Conservation (phyloP, 2,888 invertebrate species). For the Lasiommata megera region DNA sequence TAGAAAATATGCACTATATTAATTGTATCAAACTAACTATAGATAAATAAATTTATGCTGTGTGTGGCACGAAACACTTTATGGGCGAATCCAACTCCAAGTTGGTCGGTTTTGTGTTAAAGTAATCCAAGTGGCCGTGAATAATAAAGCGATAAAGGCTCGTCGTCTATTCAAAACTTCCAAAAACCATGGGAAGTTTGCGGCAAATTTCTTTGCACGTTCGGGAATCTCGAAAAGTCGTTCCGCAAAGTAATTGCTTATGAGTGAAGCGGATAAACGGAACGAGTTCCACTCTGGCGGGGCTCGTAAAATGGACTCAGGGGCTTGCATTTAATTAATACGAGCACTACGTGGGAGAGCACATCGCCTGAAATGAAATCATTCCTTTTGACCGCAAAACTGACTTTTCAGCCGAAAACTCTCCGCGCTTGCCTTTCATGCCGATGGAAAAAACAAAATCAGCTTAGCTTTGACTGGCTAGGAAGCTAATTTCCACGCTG, state of each 20-base stretch:
- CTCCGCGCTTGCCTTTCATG: conserved; percentile 39
- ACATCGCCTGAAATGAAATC: conserved; percentile 65
- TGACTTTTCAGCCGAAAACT: conserved; percentile 57
- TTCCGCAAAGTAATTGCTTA: conserved; percentile 78
- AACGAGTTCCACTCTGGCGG: conserved; percentile 70
- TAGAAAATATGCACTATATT: no score
- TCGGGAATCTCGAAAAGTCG: conserved; percentile 66
- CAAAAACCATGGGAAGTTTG: conserved; percentile 3
- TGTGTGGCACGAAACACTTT: no score
- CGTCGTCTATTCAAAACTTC: neutral
- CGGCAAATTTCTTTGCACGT: conserved; percentile 71
- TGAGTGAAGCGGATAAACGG: conserved; percentile 77
- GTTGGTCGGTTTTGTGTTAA: no score
- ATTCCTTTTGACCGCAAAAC: conserved; percentile 66
- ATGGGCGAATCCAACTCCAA: no score
- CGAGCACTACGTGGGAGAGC: conserved; percentile 69
- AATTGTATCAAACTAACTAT: no score
- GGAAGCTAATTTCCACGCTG: conserved; percentile 24
- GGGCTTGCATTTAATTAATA: conserved; percentile 79
- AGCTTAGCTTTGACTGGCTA: conserved; percentile 18
- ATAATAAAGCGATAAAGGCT: neutral
- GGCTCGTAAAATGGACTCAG: conserved; percentile 75
- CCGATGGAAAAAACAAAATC: conserved; percentile 9
- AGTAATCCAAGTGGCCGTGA: neutral
- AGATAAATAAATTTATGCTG: no score